These are phyloP conservation scores for Anableps anableps DNA, from an alignment of 2,797 vertebrate genomes.

Conservation along the genomic window DNA sequence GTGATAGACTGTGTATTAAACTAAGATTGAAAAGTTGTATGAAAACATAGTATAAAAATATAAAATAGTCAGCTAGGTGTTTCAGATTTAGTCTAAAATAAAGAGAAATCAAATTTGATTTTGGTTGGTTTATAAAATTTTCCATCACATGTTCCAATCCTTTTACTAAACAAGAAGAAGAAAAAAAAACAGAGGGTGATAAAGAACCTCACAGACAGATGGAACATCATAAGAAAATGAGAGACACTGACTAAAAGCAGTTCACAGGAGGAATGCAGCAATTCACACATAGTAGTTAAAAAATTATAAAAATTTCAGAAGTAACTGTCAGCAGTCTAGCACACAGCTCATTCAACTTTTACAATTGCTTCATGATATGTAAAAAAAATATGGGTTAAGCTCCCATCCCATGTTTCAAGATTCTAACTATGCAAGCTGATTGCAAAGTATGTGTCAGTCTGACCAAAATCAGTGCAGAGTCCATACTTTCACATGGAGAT, in stretches of 20 bases:
- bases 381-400: not conserved
- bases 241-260: not conserved
- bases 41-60: too few relatives aligned
- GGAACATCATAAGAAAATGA: not conserved
- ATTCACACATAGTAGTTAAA: not conserved
- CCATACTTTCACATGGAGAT: slow-evolving; percentile 24
- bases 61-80: not conserved
- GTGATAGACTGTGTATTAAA: too few relatives aligned
- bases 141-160: not conserved
- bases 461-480: slow-evolving; percentile 9
- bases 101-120: not conserved
- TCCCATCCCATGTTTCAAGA: not conserved
- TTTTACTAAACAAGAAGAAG: not conserved
- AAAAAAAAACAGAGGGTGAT: not conserved
- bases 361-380: not conserved
- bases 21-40: too few relatives aligned
- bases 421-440: not conserved
- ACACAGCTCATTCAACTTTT: not conserved
- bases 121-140: not conserved
- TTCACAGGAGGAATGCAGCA: too few relatives aligned
- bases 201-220: not conserved
- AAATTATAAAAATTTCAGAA: not conserved
- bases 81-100: not conserved
- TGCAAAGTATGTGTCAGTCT: not conserved
- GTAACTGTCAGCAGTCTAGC: too few relatives aligned